These are phyloP conservation scores for Phymanthus crucifer DNA, from an alignment of 92 coral and sea anemone species.

Conservation along the genomic window DNA sequence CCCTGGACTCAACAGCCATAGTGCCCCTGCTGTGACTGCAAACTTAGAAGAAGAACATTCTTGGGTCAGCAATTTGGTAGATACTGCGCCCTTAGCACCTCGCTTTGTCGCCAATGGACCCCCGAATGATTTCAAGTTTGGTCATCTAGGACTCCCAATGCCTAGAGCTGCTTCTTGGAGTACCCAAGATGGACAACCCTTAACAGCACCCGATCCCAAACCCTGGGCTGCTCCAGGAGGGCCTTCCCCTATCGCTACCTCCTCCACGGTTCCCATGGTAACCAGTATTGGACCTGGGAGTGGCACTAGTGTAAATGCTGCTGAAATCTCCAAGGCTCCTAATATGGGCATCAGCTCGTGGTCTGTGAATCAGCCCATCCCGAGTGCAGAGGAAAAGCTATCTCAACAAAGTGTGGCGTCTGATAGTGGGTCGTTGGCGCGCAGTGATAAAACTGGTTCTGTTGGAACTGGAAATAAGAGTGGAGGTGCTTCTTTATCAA, in stretches of 20 bases:
- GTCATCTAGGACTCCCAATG: conserved; percentile 73
- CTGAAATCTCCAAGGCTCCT: conserved; percentile 66
- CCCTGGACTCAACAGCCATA: conserved; percentile 80
- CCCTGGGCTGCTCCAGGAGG: conserved; percentile 95
- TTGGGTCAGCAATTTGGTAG: conserved; percentile 77
- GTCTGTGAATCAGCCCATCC: conserved; percentile 89
- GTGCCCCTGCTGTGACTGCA: conserved; percentile 66
- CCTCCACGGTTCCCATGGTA: conserved; percentile 55
- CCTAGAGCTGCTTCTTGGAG: conserved; percentile 73
- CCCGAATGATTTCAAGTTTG: conserved; percentile 48
- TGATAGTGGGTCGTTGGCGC: conserved; percentile 32
- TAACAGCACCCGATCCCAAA: conserved; percentile 64
- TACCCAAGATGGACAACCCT: conserved; percentile 61
- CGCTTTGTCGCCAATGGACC: conserved; percentile 38
- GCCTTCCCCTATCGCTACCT: conserved; percentile 55
- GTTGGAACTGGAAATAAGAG: conserved; percentile 31
- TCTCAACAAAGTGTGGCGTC: conserved; percentile 36
- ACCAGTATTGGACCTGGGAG: conserved; percentile 32
- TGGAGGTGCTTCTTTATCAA: conserved; percentile 78
- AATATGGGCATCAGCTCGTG: conserved; percentile 82
- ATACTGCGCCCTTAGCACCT: conserved; percentile 21
- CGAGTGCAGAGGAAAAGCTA: conserved; percentile 80
- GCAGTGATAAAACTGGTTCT: conserved; percentile 35
- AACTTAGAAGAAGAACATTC: conserved; percentile 73
- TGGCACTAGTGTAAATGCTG: conserved; percentile 35